Conservation (phyloP, 2,113 vertebrate genomes). For the Takifugu flavidus region DNA sequence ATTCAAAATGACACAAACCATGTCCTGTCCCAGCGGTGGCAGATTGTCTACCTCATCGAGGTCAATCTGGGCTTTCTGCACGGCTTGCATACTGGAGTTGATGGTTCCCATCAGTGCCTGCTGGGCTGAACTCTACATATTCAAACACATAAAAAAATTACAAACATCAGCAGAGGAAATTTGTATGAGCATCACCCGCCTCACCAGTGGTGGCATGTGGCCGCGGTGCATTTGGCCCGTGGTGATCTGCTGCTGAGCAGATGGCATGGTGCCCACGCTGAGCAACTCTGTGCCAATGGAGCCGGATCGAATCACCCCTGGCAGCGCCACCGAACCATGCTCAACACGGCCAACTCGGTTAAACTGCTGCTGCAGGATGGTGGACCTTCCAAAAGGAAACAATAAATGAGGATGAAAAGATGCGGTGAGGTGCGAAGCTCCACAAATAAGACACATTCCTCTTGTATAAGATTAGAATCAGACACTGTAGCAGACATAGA, state of each 20-base stretch:
- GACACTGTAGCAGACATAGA: too few relatives aligned
- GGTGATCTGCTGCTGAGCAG: conserved; percentile 92
- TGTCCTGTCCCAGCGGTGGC: conserved; percentile 93
- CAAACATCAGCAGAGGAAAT: not conserved
- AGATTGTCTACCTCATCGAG: conserved; percentile 88
- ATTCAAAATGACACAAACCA: conserved; percentile 72
- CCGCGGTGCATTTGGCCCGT: conserved; percentile 96
- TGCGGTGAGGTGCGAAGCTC: not conserved
- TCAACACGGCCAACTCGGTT: conserved; percentile 90
- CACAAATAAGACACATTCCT: not conserved
- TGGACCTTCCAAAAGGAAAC: conserved; percentile 59
- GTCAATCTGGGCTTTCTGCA: conserved; percentile 93
- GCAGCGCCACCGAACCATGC: conserved; percentile 90
- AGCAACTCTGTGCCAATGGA: conserved; percentile 92
- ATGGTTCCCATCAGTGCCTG: conserved; percentile 98
- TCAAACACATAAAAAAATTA: not conserved
- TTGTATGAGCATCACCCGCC: not conserved
- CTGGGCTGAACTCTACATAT: conserved; percentile 89
- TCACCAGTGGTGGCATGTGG: conserved; percentile 96
- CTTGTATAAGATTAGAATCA: too few relatives aligned
- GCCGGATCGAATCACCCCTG: conserved; percentile 93
- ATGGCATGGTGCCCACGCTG: conserved; percentile 94
- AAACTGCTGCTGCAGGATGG: conserved; percentile 97
- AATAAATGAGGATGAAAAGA: not conserved
- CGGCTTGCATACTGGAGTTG: conserved; percentile 96